Evolutionary conservation across 2,888 invertebrate genomes (phyloP).

Genomic region (Amphipoea oculea): DNA sequence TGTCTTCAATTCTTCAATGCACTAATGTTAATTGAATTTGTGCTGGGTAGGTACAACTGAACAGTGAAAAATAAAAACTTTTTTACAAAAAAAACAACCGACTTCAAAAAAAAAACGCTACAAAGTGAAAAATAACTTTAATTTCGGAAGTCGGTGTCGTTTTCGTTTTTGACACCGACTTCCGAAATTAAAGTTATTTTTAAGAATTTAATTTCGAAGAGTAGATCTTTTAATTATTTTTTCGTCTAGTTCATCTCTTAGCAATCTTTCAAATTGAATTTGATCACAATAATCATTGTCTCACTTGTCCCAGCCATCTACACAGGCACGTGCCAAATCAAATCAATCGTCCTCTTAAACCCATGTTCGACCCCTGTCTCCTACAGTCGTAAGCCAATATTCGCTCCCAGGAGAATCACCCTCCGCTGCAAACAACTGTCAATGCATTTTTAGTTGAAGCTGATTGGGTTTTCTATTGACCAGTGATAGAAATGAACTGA

Average conservation of each 20-base stretch:
- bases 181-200: too few species aligned
- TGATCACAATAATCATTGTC: conserved; percentile 1
- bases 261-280: conserved; percentile 5
- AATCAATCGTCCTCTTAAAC: conserved; percentile 50
- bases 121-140: too few species aligned
- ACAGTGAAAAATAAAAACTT: too few species aligned
- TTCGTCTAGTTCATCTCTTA: background rate
- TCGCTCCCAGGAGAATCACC: conserved; percentile 27
- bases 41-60: too few species aligned
- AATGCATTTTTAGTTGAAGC: conserved; percentile 39
- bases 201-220: background rate
- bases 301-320: conserved; percentile 19
- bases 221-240: background rate
- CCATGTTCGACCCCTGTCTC: conserved; percentile 51
- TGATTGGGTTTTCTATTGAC: conserved; percentile 15
- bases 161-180: too few species aligned
- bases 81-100: too few species aligned
- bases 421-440: conserved; percentile 35
- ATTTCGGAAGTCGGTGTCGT: too few species aligned
- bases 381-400: conserved; percentile 28
- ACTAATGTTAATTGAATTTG: too few species aligned
- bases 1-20: too few species aligned
- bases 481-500: background rate
- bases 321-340: conserved; percentile 41
- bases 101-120: too few species aligned